These are phyloP conservation scores for Cloeon dipterum DNA, from an alignment of 2,888 invertebrate species.

Conservation along the genomic window DNA sequence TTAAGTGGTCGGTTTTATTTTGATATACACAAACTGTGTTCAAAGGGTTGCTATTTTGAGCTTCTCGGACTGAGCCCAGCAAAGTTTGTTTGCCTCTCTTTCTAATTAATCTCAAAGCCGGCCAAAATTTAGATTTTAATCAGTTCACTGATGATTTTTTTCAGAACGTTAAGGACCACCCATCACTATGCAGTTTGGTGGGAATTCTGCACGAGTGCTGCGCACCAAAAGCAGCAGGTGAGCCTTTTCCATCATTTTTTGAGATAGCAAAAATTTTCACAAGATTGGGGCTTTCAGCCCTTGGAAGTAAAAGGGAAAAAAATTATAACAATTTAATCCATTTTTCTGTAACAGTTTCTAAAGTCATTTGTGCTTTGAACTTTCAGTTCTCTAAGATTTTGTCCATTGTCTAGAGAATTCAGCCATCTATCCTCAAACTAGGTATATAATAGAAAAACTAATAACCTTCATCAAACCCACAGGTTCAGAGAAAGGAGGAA, in stretches of 20 bases:
- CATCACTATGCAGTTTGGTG: slow-evolving; percentile 27
- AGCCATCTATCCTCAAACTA: too few relatives aligned
- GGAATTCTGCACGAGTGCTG: slow-evolving; percentile 33
- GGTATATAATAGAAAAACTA: too few relatives aligned
- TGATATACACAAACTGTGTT: background rate
- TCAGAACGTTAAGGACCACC: slow-evolving; percentile 29
- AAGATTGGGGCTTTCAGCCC: too few relatives aligned
- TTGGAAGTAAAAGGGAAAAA: too few relatives aligned
- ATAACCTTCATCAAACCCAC: too few relatives aligned
- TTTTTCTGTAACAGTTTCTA: too few relatives aligned
- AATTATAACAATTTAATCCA: too few relatives aligned
- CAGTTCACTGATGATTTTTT: slow-evolving; percentile 12
- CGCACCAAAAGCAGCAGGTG: slow-evolving; percentile 23
- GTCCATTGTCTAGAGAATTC: too few relatives aligned
- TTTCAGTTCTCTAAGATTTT: too few relatives aligned
- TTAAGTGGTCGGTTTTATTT: slow-evolving; percentile 2
- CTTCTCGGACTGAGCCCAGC: background rate
- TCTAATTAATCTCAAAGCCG: background rate
- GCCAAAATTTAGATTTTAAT: slow-evolving; percentile 4
- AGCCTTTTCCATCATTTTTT: too few relatives aligned
- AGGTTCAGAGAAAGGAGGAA: background rate
- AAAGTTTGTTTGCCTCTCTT: background rate
- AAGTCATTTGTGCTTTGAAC: too few relatives aligned
- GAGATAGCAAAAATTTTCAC: too few relatives aligned
- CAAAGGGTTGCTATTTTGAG: background rate